These are phyloP conservation scores for Epinephelus awoara DNA, from an alignment of 2,797 vertebrate genomes.

Conservation along the genomic window DNA sequence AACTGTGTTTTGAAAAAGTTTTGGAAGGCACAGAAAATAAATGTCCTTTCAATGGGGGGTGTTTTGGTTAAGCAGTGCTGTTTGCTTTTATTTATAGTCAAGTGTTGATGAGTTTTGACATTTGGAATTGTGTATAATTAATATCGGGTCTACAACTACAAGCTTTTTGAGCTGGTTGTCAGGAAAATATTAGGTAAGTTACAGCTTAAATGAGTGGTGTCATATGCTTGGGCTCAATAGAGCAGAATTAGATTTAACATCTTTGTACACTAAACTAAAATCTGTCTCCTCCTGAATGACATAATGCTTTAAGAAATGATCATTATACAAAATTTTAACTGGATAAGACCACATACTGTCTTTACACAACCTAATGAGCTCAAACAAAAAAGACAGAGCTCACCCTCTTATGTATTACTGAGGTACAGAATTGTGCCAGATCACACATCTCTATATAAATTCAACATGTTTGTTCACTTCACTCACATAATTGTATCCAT, in stretches of 20 bases:
- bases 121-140: not conserved
- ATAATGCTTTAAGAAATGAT: not conserved
- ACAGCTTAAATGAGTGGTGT: not conserved
- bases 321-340: not conserved
- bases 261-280: not conserved
- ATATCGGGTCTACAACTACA: not conserved
- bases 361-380: not conserved
- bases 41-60: no score
- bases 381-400: not conserved
- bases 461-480: slow-evolving; percentile 11
- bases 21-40: no score
- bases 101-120: not conserved
- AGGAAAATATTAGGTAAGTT: not conserved
- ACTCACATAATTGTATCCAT: slow-evolving; percentile 8
- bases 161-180: not conserved
- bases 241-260: not conserved
- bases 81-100: no score
- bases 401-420: not conserved
- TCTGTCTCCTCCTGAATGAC: not conserved
- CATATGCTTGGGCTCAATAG: not conserved
- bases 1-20: no score
- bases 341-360: not conserved
- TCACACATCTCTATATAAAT: not conserved
- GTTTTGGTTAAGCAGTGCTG: no score
- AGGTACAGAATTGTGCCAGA: not conserved